These are phyloP conservation scores for Mustelus asterias DNA, from an alignment of 2,113 vertebrate species.

Conservation along the genomic window DNA sequence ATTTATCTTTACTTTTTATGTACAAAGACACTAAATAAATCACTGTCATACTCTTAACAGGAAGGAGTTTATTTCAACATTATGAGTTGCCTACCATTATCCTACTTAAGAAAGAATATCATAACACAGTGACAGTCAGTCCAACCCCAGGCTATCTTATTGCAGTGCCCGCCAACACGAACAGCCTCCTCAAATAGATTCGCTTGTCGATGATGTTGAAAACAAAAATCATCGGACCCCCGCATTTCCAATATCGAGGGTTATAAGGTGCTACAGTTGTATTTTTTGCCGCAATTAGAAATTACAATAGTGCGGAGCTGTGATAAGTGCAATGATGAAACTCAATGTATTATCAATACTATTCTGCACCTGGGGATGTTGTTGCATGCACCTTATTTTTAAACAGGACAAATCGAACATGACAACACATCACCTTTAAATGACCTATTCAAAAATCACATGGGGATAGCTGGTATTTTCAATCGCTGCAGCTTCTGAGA, in stretches of 20 bases:
- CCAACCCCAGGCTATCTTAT: background rate
- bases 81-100: background rate
- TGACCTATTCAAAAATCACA: background rate
- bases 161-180: background rate
- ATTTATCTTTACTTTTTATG: background rate
- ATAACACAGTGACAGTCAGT: background rate
- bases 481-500: background rate
- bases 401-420: background rate
- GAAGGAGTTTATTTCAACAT: background rate
- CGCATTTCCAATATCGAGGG: no score
- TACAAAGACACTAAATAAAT: background rate
- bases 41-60: background rate
- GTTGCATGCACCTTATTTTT: background rate
- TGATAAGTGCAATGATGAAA: background rate
- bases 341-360: background rate
- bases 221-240: background rate
- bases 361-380: background rate
- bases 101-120: background rate
- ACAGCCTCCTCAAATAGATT: background rate
- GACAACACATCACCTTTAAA: constrained; percentile 17
- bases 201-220: background rate
- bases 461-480: background rate
- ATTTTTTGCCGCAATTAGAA: background rate
- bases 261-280: background rate
- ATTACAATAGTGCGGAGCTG: background rate